Conservation (phyloP, 2,113 vertebrate species). For the Nannobrachium achirus region DNA sequence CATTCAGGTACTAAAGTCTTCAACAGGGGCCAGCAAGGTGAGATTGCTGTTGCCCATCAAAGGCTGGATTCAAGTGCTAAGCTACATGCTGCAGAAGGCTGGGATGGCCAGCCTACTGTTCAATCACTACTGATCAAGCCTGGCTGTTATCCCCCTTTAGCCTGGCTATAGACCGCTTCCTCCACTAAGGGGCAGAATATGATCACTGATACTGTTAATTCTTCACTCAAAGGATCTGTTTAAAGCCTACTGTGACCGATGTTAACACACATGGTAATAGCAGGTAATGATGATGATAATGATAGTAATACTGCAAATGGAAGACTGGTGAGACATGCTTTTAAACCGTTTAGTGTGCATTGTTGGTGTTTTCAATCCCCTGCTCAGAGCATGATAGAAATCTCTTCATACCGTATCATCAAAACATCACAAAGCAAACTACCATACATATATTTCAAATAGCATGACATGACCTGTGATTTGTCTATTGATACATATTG, state of each 20-base stretch:
- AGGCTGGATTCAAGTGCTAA: constrained; percentile 10
- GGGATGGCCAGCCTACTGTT: neutral
- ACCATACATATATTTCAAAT: no score
- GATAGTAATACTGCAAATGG: neutral
- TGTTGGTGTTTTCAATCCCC: no score
- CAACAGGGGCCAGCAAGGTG: constrained; percentile 13
- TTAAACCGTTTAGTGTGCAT: neutral
- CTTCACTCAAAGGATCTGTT: constrained; percentile 12
- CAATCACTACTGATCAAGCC: constrained; percentile 19
- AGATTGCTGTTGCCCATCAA: constrained; percentile 34
- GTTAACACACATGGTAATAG: neutral
- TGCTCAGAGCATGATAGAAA: constrained; percentile 2
- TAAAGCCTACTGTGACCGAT: constrained; percentile 25
- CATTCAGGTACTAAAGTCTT: constrained; percentile 28
- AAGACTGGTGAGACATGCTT: neutral
- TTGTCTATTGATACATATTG: no score
- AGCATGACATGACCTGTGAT: no score
- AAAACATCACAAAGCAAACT: no score
- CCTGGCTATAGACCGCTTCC: constrained; percentile 49
- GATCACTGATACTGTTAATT: constrained; percentile 68
- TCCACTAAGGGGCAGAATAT: constrained; percentile 83
- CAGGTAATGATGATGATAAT: neutral
- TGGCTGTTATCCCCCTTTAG: constrained; percentile 6
- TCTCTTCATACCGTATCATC: no score
- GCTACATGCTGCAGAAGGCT: constrained; percentile 29